Base-by-base conservation (phyloP, 2,797 vertebrate genomes). In the Calcarius lapponicus region DNA sequence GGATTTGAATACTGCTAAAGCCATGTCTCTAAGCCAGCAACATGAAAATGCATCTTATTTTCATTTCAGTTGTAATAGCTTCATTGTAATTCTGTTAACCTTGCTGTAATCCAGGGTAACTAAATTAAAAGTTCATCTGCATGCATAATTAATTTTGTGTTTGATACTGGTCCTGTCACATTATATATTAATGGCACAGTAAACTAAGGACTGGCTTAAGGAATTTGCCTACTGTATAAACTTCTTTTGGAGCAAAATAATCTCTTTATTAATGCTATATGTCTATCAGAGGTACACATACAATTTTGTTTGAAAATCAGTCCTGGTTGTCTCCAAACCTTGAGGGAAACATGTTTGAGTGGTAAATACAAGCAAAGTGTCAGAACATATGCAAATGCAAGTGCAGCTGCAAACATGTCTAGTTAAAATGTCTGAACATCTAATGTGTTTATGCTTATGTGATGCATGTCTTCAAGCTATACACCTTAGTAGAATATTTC, bases 91-190 rank as follows among this genome's bases (percentile, higher is more conserved):
- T 94, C 67, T 90, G 75, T 95, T 95, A 96, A 87, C 67, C 48
- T 94, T 90, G 45, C 38, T 92, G n/a, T 73, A 93, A 90, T 95
- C 88, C 86, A 90, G 40, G n/a, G 79, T 83, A 96, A 95, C 73
- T 90, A 90, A 95, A 94, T 91, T 95, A 96, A 56, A 80, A 78
- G 73, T 92, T 94, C 26, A 92, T 97, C 95, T 95, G 45, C 81
- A 92, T 95, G 58, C 40, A 85, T 88, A 95, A 96, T 90, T 80
- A 80, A 88, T 93, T 90, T 95, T 83, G 31, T 87, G 62, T 95
- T 94, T 94, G 71, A 89, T 86, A 75, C 50, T 76, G 32, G 28
- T 80, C 76, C 80, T 88, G 60, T 92, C 67, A 90, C 10, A 91
- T 90, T 88, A 71, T 67, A 51, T 86, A 88, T 95, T 93, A 92